Base-by-base conservation (phyloP, 2,797 vertebrate genomes). In the Parambassis ranga region DNA sequence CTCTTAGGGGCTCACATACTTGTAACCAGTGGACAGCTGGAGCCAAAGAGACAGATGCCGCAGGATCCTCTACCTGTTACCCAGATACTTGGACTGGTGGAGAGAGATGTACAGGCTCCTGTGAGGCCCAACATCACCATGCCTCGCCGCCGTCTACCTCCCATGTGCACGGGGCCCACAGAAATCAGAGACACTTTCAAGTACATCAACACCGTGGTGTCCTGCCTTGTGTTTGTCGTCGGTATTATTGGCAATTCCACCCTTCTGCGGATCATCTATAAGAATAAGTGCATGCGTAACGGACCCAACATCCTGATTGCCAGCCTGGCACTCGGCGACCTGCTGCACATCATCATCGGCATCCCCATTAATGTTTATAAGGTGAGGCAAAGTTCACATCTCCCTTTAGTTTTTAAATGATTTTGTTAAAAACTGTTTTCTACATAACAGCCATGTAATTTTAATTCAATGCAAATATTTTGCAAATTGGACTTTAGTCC, bases 251-350 rank as follows among this genome's bases (percentile, higher is more conserved):
- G 98, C 7, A 99, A 99, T 79, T 94, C 95, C 65, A 96, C 96
- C 1, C 90, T 99, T 36, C 85, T 99, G 68, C 88, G 94, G 11
- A 99, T 99, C 88, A 99, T 99, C 90, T 98, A 96, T 77, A 96
- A 96, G 86, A 97, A 98, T 75, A 98, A 98, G 84, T 95, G 94
- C 85, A 99, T 99, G 98, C 87, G 95, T 23, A 99, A 97, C 1
- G 96, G 97, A 15, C 96, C 96, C 4, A 99, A 99, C 81, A 94
- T 98, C 70, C 89, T 99, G 15, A 99, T 99, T 13, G 96, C 92
- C 52, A 99, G 96, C 79, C 85, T 99, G 81, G 97, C 96, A 0
- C 88, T 99, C 10, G 98, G 98, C 37, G 98, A 99, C 77, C 91
- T 99, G 62, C 86, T 99, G 2, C 96, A 98, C 67, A 95, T 99